These are phyloP conservation scores for Tauraco hartlaubi DNA, from an alignment of 2,797 vertebrate genomes.

Conservation along the genomic window DNA sequence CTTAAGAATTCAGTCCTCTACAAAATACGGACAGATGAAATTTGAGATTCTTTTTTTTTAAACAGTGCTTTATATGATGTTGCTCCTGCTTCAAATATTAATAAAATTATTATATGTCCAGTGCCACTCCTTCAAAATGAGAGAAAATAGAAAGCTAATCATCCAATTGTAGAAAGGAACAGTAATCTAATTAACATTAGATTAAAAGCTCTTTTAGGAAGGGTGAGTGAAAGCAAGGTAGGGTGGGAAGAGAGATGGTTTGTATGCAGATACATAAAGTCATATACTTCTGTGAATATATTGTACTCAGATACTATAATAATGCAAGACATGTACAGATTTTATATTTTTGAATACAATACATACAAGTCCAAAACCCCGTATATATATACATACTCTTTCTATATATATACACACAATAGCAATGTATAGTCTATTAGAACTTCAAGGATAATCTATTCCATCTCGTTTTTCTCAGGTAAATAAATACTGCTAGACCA, in stretches of 20 bases:
- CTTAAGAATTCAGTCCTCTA: neutral
- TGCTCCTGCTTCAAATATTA: neutral
- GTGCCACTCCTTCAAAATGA: neutral
- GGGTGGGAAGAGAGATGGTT: neutral
- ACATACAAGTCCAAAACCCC: neutral
- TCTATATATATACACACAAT: neutral
- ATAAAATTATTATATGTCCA: neutral
- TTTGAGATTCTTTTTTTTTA: neutral
- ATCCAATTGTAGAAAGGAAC: neutral
- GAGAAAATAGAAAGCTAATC: neutral
- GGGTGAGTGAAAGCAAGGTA: neutral
- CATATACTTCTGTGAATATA: neutral
- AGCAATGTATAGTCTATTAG: neutral
- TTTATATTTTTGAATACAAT: neutral
- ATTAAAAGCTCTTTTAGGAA: neutral
- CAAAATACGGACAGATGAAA: neutral
- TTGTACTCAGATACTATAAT: neutral
- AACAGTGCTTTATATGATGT: neutral
- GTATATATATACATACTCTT: neutral
- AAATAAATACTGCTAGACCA: neutral
- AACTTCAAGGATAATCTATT: neutral
- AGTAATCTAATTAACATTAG: neutral
- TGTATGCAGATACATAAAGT: neutral
- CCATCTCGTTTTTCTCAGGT: neutral
- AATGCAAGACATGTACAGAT: neutral